phyloP scores from a whole-genome alignment of 2,113 vertebrate species.

The Dascyllus trimaculatus region DNA sequence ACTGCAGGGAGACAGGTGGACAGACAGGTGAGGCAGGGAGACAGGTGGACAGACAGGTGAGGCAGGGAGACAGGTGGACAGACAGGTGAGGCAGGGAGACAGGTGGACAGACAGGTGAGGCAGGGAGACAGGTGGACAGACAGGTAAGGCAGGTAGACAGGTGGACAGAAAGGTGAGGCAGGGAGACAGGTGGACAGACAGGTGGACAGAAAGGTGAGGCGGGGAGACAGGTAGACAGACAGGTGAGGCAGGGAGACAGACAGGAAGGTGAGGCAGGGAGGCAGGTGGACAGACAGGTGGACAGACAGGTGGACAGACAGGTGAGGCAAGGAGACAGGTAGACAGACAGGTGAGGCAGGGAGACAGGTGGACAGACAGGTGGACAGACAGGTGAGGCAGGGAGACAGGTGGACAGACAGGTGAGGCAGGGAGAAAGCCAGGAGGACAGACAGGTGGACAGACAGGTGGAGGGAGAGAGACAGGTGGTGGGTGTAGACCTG shows the following conservation, averaged over 20 bases:
- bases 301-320: slow-evolving; percentile 11
- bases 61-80: not conserved
- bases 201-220: too few relatives aligned
- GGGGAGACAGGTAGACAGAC: slow-evolving; percentile 1
- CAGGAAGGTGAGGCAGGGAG: not conserved
- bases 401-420: slow-evolving; percentile 4
- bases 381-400: too few relatives aligned
- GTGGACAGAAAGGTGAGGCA: not conserved
- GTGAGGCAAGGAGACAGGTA: not conserved
- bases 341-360: not conserved
- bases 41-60: not conserved
- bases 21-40: not conserved
- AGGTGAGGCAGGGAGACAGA: not conserved
- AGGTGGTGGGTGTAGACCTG: not conserved
- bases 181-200: not conserved
- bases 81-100: not conserved
- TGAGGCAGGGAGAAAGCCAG: not conserved
- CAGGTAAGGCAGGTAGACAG: not conserved
- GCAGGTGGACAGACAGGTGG: not conserved
- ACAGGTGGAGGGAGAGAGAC: not conserved
- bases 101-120: not conserved
- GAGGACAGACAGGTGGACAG: not conserved
- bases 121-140: slow-evolving; percentile 1
- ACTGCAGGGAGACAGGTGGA: slow-evolving; percentile 65
- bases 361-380: not conserved